phyloP scores from a whole-genome alignment of 2,797 vertebrate genomes.

The Dendrocincla tyrannina region DNA sequence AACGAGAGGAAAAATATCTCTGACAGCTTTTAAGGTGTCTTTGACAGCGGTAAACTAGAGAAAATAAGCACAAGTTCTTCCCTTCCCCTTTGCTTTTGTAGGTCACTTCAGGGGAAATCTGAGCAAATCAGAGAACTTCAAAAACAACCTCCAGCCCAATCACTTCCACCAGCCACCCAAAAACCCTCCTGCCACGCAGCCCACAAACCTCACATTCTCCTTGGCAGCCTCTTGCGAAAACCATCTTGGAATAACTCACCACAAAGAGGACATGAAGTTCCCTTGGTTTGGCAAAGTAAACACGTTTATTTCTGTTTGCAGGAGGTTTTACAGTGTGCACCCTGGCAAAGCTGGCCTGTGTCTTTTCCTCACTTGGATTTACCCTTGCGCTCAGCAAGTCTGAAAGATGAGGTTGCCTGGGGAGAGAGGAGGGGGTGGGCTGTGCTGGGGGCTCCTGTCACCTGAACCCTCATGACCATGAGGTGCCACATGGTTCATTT shows the following conservation, averaged over 20 bases:
- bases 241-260: not conserved
- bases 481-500: fast-evolving
- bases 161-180: not conserved
- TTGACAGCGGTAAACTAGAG: slow-evolving; percentile 40
- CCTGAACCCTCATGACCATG: fast-evolving
- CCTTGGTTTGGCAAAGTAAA: not conserved
- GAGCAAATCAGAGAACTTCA: slow-evolving; percentile 11
- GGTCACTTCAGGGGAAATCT: slow-evolving; percentile 39
- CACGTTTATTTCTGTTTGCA: not conserved
- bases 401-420: fast-evolving
- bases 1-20: not conserved
- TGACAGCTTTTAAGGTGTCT: slow-evolving; percentile 26
- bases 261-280: not conserved
- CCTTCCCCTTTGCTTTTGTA: slow-evolving; percentile 39
- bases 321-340: fast-evolving
- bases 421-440: fast-evolving
- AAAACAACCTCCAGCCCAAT: not conserved
- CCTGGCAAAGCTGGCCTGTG: not conserved
- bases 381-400: fast-evolving
- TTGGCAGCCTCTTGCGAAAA: not conserved
- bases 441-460: fast-evolving
- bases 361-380: not conserved
- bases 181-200: not conserved
- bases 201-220: not conserved
- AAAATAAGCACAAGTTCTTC: slow-evolving; percentile 32